These are phyloP conservation scores for Drosophila maculinotata DNA, from an alignment of 2,888 invertebrate genomes.

Conservation along the genomic window DNA sequence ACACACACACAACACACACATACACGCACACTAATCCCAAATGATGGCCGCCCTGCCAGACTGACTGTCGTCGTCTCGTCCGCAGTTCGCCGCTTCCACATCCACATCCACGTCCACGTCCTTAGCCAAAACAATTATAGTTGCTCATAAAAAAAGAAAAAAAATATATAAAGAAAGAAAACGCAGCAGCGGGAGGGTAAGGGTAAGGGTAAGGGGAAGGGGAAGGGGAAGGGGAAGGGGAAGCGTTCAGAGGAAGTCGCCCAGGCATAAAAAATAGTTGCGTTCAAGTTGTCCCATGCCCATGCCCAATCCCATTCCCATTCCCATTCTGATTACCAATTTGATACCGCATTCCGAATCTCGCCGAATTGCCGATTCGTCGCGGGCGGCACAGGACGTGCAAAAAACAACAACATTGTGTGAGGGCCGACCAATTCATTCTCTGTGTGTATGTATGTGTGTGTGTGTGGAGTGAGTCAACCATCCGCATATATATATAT, in stretches of 20 bases:
- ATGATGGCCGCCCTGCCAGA: constrained; percentile 76
- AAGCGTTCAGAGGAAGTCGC: constrained; percentile 54
- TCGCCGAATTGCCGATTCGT: constrained; percentile 53
- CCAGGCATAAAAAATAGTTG: constrained; percentile 64
- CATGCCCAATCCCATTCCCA: constrained; percentile 6
- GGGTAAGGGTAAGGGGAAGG: background rate
- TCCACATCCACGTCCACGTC: constrained; percentile 28
- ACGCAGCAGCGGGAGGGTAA: constrained; percentile 1
- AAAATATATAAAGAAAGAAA: background rate
- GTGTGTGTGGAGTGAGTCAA: constrained; percentile 14
- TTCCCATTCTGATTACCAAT: constrained; percentile 23
- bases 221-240: background rate
- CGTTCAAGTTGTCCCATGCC: constrained; percentile 25
- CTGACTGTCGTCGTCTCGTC: constrained; percentile 59
- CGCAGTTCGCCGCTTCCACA: constrained; percentile 24
- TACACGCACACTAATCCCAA: constrained; percentile 68
- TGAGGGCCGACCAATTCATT: constrained; percentile 14
- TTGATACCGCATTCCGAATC: constrained; percentile 45
- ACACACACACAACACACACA: constrained; percentile 17
- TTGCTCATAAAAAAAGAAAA: constrained; percentile 43
- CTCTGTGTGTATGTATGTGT: constrained; percentile 4
- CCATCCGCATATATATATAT: background rate
- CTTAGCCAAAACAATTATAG: constrained; percentile 63
- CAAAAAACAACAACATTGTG: constrained; percentile 67
- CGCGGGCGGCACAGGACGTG: constrained; percentile 71